These are phyloP conservation scores for Pectinophora gossypiella DNA, from an alignment of 1,140 invertebrate species.

Conservation along the genomic window DNA sequence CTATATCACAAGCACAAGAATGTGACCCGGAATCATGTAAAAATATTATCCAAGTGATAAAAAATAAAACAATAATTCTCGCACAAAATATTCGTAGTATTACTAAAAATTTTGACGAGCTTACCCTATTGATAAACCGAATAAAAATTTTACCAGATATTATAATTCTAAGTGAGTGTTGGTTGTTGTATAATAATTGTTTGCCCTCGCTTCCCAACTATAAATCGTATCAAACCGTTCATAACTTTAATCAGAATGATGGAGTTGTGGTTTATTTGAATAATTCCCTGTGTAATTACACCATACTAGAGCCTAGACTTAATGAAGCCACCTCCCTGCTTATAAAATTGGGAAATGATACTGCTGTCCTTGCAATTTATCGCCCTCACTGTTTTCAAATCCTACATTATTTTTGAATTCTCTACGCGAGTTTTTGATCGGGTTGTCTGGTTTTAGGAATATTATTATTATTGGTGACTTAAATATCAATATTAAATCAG, in stretches of 20 bases:
- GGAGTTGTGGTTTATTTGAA: constrained; percentile 10
- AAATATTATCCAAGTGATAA: no score
- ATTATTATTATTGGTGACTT: constrained; percentile 6
- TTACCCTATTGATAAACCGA: neutral
- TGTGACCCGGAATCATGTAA: no score
- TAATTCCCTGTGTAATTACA: neutral
- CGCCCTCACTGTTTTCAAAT: constrained; percentile 1
- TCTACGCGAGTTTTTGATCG: neutral
- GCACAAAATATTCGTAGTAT: constrained; percentile 6
- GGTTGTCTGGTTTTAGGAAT: neutral
- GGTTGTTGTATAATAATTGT: neutral
- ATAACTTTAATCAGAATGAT: constrained; percentile 12
- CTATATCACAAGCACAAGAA: no score
- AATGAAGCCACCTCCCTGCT: constrained; percentile 1
- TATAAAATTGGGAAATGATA: neutral
- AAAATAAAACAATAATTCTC: no score
- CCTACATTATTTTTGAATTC: constrained; percentile 1
- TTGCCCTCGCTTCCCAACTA: constrained; percentile 4
- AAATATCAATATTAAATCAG: constrained; percentile 3
- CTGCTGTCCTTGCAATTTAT: constrained; percentile 8
- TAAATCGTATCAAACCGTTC: neutral
- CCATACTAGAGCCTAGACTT: neutral
- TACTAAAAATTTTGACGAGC: neutral
- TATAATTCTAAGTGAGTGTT: constrained; percentile 11
- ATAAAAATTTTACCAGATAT: neutral